Evolutionary conservation across 2,113 vertebrate species (phyloP), one percentile per base, ranked within the genome.

Genomic region (Symphodus melops): DNA sequence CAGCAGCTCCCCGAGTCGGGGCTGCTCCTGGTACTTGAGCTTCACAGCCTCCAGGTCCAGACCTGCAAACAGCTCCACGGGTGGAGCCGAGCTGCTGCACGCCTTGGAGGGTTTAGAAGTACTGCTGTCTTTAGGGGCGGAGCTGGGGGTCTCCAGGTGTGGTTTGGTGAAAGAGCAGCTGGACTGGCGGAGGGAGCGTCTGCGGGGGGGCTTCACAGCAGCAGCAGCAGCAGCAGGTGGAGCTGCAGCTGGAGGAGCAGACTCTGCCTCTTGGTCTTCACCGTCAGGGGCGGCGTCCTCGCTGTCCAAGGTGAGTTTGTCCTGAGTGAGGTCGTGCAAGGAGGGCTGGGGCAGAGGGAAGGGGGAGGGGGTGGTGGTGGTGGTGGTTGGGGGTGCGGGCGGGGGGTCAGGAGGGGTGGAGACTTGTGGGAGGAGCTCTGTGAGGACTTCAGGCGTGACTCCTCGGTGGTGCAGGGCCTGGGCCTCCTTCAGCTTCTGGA

Each of bases 311-410:
- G 92, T 93, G 56, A 99, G 92, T 83, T 98, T 99, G 89, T 99
- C 97, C 93, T 99, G 98, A 1, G 98, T 97, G 65, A 99, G 95
- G 92, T 99, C 98, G 56, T 98, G 98, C 72, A 98, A 94, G 0
- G 98, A 99, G 11, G 98, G 98, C 74, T 99, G 98, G 28, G 97
- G 95, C 56, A 96, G 87, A 1, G 92, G 67, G 91, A 95, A 96
- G 3, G 96, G 92, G 9, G 94, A 89, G 77, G 95, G 88, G 77
- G 96, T 86, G 0, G 28, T 33, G 92, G 71, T 17, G 77, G 96
- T 86, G 0, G 28, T 33, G 92, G 71, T 17, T 46, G 94, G 93
- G n/a, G 83, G 91, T 91, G 54, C 78, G 58, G 2, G 3, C 39
- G 17, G 75, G 0, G 95, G 85, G 0, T 92, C 71, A 55, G 94